Base-by-base conservation (phyloP, 2,797 vertebrate species). In the Pelodytes ibericus region DNA sequence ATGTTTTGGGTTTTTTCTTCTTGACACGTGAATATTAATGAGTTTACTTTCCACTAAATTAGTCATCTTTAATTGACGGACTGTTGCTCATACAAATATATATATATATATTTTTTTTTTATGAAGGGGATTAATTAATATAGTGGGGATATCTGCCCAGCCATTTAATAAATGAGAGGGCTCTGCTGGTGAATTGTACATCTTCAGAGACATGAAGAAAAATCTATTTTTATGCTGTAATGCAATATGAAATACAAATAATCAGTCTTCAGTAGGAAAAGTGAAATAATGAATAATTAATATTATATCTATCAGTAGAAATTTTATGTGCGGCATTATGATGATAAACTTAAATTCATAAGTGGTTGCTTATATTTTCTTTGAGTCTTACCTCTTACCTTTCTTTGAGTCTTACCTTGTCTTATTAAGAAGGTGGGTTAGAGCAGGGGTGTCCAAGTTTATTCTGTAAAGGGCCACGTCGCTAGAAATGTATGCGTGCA, bases 21-120 rank as follows among this genome's bases (percentile, higher is more conserved):
- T 65, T 65, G 26, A 57, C 39, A 62, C n/a, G 39, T 56, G 56
- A 53, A 16, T 70, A 58, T 68, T 33, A 66, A 22, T 62, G 60
- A 36, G 30, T 36, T 36, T 33, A n/a, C 30, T 62, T 62, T 62
- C 30, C 30, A 62, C 60, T 62, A 62, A 62, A 62, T 62, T 39
- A 62, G 31, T 62, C 31, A 36, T 62, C n/a, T 36, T 39, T 20
- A 62, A 62, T 62, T 62, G 60, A 62, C 36, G 60, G 60, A 62
- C 4, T 62, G n/a, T 24, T 62, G 18, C 36, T 62, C 20, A 36
- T n/a, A 13, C 60, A 62, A 30, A 36, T 24, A 53, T 24, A n/a
- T n/a, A n/a, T n/a, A n/a, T n/a, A n/a, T n/a, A n/a, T n/a, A n/a
- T n/a, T n/a, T n/a, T n/a, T 62, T 62, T 58, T 62, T 62, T 62